Evolutionary conservation across 2,888 invertebrate genomes (phyloP).

Genomic region (Acanthococcus lagerstroemiae): DNA sequence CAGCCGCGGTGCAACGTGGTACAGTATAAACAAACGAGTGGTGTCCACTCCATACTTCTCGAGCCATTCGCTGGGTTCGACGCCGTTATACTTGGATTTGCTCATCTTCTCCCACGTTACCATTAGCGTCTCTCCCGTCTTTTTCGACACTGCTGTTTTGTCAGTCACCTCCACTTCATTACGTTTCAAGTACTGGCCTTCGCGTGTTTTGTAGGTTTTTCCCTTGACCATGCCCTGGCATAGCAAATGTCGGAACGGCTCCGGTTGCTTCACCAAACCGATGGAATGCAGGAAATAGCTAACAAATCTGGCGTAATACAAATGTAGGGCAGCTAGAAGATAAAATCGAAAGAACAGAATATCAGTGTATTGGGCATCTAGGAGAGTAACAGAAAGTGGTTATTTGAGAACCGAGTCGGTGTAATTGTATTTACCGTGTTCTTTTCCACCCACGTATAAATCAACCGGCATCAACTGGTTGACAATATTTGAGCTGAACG

Average conservation of each 20-base stretch:
- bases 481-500: conserved; percentile 56
- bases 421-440: conserved; percentile 63
- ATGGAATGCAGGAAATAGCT: conserved; percentile 78
- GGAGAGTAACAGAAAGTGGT: too few relatives aligned
- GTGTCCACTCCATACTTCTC: conserved; percentile 77
- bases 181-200: conserved; percentile 66
- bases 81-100: conserved; percentile 94
- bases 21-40: conserved; percentile 76
- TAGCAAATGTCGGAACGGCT: conserved; percentile 84
- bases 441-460: conserved; percentile 93
- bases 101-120: conserved; percentile 97
- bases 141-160: not conserved
- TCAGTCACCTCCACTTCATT: conserved; percentile 48
- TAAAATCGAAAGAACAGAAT: not conserved
- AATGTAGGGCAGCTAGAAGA: conserved; percentile 69
- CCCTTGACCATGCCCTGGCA: conserved; percentile 96
- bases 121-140: conserved; percentile 56
- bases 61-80: conserved; percentile 78
- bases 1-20: conserved; percentile 81
- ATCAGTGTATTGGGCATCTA: not conserved
- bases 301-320: conserved; percentile 93
- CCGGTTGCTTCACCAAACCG: conserved; percentile 60
- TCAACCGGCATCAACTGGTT: conserved; percentile 70
- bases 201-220: conserved; percentile 59
- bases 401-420: too few relatives aligned